These are phyloP conservation scores for Yasuhikotakia modesta DNA, from an alignment of 2,797 vertebrate species.

Conservation along the genomic window DNA sequence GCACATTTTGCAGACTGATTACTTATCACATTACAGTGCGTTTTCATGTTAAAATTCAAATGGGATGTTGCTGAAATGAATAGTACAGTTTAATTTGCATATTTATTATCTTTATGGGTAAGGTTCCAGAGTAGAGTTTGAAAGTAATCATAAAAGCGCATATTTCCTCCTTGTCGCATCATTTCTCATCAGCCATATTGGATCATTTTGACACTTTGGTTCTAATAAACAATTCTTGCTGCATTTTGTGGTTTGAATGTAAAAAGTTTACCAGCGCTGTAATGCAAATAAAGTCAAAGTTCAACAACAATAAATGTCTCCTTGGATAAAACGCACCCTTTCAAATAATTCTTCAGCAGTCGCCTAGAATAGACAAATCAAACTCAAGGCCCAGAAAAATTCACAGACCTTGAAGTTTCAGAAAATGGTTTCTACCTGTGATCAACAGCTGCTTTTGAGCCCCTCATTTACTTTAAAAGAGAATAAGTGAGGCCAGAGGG, in stretches of 20 bases:
- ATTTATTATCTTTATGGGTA: conserved; percentile 80
- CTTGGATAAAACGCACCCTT: not conserved
- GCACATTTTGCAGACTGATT: conserved; percentile 72
- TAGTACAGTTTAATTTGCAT: conserved; percentile 82
- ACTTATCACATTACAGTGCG: conserved; percentile 75
- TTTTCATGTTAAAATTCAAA: conserved; percentile 80
- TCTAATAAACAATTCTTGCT: conserved; percentile 36
- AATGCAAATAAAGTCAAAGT: not conserved
- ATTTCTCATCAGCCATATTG: conserved; percentile 59
- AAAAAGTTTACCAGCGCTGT: conserved; percentile 35
- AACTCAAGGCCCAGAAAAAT: not conserved
- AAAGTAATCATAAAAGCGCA: conserved; percentile 76
- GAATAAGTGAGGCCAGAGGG: conserved; percentile 17
- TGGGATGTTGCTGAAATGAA: conserved; percentile 79
- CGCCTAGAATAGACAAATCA: not conserved
- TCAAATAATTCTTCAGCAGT: not conserved
- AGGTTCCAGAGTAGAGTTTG: conserved; percentile 77
- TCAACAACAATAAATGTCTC: not conserved
- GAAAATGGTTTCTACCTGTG: conserved; percentile 11
- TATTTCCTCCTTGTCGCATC: conserved; percentile 72
- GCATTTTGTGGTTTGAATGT: conserved; percentile 9
- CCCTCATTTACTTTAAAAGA: conserved; percentile 4
- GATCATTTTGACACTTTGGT: conserved; percentile 48
- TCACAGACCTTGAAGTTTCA: conserved; percentile 4
- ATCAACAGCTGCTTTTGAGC: conserved; percentile 31